Evolutionary conservation across 2,888 invertebrate species (phyloP), one percentile per base, ranked within the genome.

Genomic region (Erebia epiphron): DNA sequence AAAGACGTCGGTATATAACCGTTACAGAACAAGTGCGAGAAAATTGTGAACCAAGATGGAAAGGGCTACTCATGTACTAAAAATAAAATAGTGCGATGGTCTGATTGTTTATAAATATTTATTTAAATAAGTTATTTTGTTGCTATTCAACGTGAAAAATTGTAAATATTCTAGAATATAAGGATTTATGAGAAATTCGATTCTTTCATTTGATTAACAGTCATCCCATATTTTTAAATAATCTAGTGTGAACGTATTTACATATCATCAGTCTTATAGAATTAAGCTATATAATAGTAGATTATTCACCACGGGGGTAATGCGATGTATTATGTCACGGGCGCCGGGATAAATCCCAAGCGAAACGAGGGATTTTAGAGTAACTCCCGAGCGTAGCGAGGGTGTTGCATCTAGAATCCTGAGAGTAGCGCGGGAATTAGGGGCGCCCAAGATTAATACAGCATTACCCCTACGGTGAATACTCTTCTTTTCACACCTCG

Each of bases 81-180:
- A 62, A 62, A 62, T 49, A 49, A 61, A 62, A 21, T 21, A 54
- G 52, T 64, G 52, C 64, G 13, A 9, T n/a, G 67, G 46, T 70
- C 52, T 46, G 52, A 61, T 65, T 69, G 68, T 73, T 68, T 73
- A 80, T 81, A 81, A 79, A 81, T 86, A 87, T 89, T 89, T 87
- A 85, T 87, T 80, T 83, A 76, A 79, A 80, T 89, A 89, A 88
- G 85, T 90, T 89, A 87, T 85, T 90, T 88, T 85, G 89, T 92
- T 90, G 87, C 90, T 85, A 89, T 87, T 83, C 83, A 80, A 62
- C 46, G 9, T 18, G 64, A 84, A 81, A 84, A 81, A 80, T 82
- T 89, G 86, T 87, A 87, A 85, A 87, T 87, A 87, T 83, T 81
- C 76, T 85, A 83, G 79, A 82, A 85, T 81, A 86, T 86, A 86